phyloP scores from a whole-genome alignment of 1,140 invertebrate genomes.

The Nylanderia fulva region DNA sequence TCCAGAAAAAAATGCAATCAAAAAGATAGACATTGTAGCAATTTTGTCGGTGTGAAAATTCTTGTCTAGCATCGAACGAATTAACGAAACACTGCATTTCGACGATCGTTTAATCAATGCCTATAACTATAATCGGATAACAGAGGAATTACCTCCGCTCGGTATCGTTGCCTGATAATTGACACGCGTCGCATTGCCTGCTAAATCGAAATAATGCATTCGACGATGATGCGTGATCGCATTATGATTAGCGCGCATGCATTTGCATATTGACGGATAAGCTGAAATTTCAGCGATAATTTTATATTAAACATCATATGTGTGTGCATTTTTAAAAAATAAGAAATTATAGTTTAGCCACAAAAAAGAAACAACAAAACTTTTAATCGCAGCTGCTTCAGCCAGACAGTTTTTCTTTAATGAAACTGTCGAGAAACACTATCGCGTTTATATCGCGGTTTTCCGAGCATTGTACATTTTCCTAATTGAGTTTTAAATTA shows the following conservation, averaged over 20 bases:
- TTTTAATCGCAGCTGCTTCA: not conserved
- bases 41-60: conserved; percentile 7
- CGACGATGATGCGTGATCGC: conserved; percentile 6
- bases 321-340: not conserved
- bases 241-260: not conserved
- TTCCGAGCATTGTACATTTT: not conserved
- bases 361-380: not conserved
- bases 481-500: not conserved
- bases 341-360: not conserved
- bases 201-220: conserved; percentile 40
- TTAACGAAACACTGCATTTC: conserved; percentile 20
- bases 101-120: conserved; percentile 14
- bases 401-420: not conserved
- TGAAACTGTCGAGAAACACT: not conserved
- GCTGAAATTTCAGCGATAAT: conserved; percentile 10
- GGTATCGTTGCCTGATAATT: conserved; percentile 34
- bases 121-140: conserved; percentile 30
- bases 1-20: not conserved
- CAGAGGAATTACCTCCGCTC: conserved; percentile 13
- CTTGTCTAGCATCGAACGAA: not conserved
- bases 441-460: not conserved
- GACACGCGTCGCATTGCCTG: conserved; percentile 10
- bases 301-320: not conserved
- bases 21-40: not conserved
- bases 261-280: not conserved